Percentiles rank a stretch among this genome's conserved stretches.
These are phyloP conservation scores for Brachylomia viminalis DNA, from an alignment of 2,888 invertebrate species.

Conservation along the genomic window DNA sequence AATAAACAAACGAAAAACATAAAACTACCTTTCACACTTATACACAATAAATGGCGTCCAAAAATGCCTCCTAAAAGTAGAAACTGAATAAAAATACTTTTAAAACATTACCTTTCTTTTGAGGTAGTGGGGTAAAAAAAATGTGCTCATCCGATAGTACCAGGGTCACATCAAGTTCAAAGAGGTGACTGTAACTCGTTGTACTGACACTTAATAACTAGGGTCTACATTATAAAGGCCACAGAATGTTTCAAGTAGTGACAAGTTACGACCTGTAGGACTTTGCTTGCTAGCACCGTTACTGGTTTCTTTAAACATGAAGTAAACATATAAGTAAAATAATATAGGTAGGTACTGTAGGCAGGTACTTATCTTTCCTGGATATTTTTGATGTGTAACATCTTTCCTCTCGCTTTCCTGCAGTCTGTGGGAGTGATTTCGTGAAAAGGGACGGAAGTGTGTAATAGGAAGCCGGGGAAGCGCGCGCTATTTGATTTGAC, in stretches of 20 bases:
- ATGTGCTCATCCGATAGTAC: neutral
- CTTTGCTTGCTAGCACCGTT: conserved; percentile 25
- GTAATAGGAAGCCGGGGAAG: too few species aligned
- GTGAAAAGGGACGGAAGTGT: too few species aligned
- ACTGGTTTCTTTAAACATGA: neutral
- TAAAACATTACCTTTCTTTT: neutral
- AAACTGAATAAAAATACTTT: neutral
- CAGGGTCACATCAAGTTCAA: conserved; percentile 10
- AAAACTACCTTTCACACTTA: too few species aligned
- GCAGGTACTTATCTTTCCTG: neutral
- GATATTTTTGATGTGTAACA: too few species aligned
- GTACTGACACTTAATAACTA: conserved; percentile 16
- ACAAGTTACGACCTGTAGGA: conserved; percentile 58
- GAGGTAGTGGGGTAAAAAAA: neutral
- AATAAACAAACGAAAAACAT: neutral
- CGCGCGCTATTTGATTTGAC: too few species aligned
- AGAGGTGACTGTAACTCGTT: neutral
- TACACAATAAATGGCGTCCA: neutral
- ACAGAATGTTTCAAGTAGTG: conserved; percentile 46
- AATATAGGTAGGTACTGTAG: neutral
- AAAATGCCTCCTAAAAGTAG: neutral
- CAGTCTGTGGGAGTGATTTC: too few species aligned
- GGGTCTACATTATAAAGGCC: neutral
- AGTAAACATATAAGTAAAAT: neutral
- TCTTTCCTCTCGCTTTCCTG: too few species aligned